Evolutionary conservation across 1,140 invertebrate genomes (phyloP).

Genomic region (Orius insidiosus): DNA sequence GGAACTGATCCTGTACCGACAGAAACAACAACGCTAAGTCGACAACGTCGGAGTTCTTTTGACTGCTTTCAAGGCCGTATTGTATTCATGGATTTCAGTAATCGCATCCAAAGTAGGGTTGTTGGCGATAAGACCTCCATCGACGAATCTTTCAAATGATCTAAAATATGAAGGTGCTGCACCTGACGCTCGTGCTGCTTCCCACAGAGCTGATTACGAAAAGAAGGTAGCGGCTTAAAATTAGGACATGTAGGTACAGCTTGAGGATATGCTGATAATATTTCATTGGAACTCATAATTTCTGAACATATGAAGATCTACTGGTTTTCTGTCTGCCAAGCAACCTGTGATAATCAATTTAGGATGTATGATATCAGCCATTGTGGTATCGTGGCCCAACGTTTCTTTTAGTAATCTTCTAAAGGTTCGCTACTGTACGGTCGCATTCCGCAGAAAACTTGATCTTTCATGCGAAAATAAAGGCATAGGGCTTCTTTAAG

Average conservation of each 20-base stretch:
- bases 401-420: slow-evolving; percentile 76
- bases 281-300: slow-evolving; percentile 64
- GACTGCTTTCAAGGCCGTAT: slow-evolving; percentile 49
- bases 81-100: slow-evolving; percentile 84
- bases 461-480: slow-evolving; percentile 85
- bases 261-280: slow-evolving; percentile 27
- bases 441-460: slow-evolving; percentile 57
- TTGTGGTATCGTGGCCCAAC: slow-evolving; percentile 68
- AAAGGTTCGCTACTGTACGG: slow-evolving; percentile 75
- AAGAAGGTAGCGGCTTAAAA: slow-evolving; percentile 30
- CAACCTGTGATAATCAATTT: slow-evolving; percentile 88
- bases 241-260: slow-evolving; percentile 9
- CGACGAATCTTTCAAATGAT: slow-evolving; percentile 64
- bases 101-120: slow-evolving; percentile 90
- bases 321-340: slow-evolving; percentile 77
- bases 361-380: slow-evolving; percentile 69
- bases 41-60: slow-evolving; percentile 35
- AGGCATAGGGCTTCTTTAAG: slow-evolving; percentile 63
- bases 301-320: slow-evolving; percentile 84
- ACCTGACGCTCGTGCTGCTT: slow-evolving; percentile 72
- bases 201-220: slow-evolving; percentile 61
- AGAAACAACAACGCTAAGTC: slow-evolving; percentile 46
- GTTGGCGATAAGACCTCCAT: slow-evolving; percentile 91
- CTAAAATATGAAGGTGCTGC: slow-evolving; percentile 91
- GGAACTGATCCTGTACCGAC: slow-evolving; percentile 60